Evolutionary conservation across 2,797 vertebrate species (phyloP).

Genomic region (Ctenopoma kingsleyae): DNA sequence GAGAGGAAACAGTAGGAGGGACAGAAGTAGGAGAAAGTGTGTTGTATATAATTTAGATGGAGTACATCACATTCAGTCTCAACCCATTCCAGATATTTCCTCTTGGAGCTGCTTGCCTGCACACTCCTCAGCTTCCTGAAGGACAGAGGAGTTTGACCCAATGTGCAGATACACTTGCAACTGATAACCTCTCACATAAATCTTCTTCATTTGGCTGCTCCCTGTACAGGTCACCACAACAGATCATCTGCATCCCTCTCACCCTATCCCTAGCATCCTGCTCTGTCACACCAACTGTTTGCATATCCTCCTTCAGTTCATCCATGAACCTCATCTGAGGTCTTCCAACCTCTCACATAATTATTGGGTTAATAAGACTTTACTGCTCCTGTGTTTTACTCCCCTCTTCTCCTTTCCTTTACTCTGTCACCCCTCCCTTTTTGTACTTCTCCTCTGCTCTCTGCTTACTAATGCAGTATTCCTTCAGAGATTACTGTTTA

Average conservation of each 20-base stretch:
- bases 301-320: no score
- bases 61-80: conserved; percentile 49
- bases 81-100: conserved; percentile 71
- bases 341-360: conserved; percentile 52
- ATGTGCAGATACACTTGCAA: neutral
- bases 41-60: conserved; percentile 50
- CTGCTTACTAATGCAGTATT: neutral
- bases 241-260: no score
- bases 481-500: neutral
- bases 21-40: conserved; percentile 29
- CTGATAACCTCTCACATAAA: conserved; percentile 17
- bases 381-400: conserved; percentile 38
- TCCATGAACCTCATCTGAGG: no score
- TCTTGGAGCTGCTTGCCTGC: conserved; percentile 65
- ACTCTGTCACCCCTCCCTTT: neutral
- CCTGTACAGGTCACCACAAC: no score
- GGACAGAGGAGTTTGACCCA: conserved; percentile 28
- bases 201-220: no score
- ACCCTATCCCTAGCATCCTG: no score
- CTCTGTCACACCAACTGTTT: no score
- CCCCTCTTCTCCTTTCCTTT: neutral
- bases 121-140: conserved; percentile 70
- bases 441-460: neutral
- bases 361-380: conserved; percentile 51
- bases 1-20: conserved; percentile 50